Evolutionary conservation across 2,797 vertebrate species (phyloP).

Genomic region (Sebastes itinus): DNA sequence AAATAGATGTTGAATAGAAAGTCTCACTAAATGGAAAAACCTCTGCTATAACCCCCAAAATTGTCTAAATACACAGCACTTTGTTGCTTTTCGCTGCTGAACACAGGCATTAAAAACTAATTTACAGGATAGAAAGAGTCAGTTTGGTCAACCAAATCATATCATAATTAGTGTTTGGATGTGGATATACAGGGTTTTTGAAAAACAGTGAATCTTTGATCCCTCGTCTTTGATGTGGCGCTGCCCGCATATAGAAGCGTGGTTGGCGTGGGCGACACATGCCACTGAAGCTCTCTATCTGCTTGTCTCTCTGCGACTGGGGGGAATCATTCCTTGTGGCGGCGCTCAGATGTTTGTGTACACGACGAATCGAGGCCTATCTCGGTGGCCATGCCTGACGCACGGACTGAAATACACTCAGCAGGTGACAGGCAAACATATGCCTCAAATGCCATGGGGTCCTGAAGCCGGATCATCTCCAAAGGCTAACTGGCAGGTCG

Average conservation of each 20-base stretch:
- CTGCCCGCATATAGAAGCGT: slow-evolving; percentile 48
- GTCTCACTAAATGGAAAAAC: background rate
- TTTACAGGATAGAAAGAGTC: background rate
- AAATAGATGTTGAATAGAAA: background rate
- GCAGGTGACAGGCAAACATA: slow-evolving; percentile 83
- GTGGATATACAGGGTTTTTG: background rate
- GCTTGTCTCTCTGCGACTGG: slow-evolving; percentile 21
- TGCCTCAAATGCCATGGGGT: slow-evolving; percentile 81
- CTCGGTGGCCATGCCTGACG: slow-evolving; percentile 48
- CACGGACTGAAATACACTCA: slow-evolving; percentile 65
- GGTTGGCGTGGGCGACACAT: slow-evolving; percentile 44
- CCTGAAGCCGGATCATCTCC: slow-evolving; percentile 82
- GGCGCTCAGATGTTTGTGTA: slow-evolving; percentile 63
- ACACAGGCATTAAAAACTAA: background rate
- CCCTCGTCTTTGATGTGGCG: slow-evolving; percentile 43
- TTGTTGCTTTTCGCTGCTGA: background rate
- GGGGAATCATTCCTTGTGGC: slow-evolving; percentile 50
- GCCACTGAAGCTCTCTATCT: slow-evolving; percentile 42
- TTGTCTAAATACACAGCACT: background rate
- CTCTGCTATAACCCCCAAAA: too few species aligned
- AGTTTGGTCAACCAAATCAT: background rate
- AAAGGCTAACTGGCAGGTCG: slow-evolving; percentile 84
- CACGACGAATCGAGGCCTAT: slow-evolving; percentile 54
- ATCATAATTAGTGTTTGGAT: background rate
- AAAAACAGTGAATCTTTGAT: slow-evolving; percentile 44